These are phyloP conservation scores for Xenus cinereus DNA, from an alignment of 2,113 vertebrate species.

Conservation along the genomic window DNA sequence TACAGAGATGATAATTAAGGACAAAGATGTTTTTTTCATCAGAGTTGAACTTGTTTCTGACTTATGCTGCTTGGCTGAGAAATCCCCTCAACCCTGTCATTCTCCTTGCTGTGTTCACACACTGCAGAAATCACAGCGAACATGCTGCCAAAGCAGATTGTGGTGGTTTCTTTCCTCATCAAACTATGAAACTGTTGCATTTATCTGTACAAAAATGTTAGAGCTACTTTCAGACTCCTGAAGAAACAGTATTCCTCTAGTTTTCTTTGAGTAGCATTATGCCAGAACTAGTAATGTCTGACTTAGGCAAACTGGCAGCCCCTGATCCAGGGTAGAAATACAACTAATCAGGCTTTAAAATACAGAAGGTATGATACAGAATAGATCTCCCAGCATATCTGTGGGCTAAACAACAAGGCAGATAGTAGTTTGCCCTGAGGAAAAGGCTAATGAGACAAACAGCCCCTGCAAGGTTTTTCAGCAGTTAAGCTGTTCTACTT, in stretches of 20 bases:
- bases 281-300: neutral
- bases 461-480: neutral
- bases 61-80: conserved; percentile 36
- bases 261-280: neutral
- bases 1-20: neutral
- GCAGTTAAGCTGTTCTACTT: neutral
- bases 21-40: neutral
- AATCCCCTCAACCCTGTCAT: neutral
- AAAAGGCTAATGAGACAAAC: neutral
- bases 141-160: conserved; percentile 43
- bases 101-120: conserved; percentile 24
- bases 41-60: conserved; percentile 8
- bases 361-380: neutral
- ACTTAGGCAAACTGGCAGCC: neutral
- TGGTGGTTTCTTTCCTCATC: conserved; percentile 28
- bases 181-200: conserved; percentile 16
- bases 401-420: neutral
- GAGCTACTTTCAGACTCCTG: neutral
- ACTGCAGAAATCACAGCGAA: conserved; percentile 25
- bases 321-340: neutral
- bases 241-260: neutral
- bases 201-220: conserved; percentile 17
- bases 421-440: neutral
- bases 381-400: neutral
- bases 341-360: neutral